Conservation (phyloP, 2,113 vertebrate species). For the Actinemys pallida region DNA sequence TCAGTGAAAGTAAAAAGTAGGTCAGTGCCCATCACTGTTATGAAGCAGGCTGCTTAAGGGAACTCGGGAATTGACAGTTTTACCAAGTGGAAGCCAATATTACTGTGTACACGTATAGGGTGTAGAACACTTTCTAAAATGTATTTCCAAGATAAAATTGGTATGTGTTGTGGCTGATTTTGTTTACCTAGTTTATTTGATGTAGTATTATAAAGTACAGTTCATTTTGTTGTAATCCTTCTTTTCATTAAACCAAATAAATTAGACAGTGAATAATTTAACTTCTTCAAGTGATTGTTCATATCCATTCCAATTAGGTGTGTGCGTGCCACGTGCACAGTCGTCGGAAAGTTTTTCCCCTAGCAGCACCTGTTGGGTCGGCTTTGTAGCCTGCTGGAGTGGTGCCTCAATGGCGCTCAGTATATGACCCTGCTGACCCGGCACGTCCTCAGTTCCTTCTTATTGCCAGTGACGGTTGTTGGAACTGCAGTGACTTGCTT, state of each 20-base stretch:
- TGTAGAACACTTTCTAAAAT: constrained; percentile 28
- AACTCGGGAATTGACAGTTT: background rate
- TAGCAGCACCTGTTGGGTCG: too few species aligned
- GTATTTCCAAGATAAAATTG: constrained; percentile 33
- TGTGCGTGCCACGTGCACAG: too few species aligned
- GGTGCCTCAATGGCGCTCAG: too few species aligned
- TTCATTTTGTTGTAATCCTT: constrained; percentile 54
- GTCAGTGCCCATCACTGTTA: constrained; percentile 53
- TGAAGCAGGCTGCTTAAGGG: background rate
- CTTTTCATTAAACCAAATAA: constrained; percentile 55
- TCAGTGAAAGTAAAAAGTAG: constrained; percentile 47
- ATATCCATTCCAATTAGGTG: too few species aligned
- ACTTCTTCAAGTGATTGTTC: background rate
- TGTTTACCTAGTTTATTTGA: constrained; percentile 60
- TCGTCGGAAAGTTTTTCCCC: too few species aligned
- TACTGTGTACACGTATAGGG: background rate
- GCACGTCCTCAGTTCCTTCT: too few species aligned
- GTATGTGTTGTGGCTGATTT: constrained; percentile 25
- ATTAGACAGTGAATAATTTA: constrained; percentile 58
- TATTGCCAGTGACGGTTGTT: too few species aligned
- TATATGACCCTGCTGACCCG: too few species aligned
- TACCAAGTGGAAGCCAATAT: background rate
- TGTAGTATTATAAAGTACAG: background rate
- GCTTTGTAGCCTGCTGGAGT: too few species aligned
- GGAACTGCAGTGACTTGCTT: too few species aligned